Percentiles rank a stretch among this genome's conserved stretches.
Conservation (phyloP, 2,113 vertebrate genomes). For the Crotalus viridis region DNA sequence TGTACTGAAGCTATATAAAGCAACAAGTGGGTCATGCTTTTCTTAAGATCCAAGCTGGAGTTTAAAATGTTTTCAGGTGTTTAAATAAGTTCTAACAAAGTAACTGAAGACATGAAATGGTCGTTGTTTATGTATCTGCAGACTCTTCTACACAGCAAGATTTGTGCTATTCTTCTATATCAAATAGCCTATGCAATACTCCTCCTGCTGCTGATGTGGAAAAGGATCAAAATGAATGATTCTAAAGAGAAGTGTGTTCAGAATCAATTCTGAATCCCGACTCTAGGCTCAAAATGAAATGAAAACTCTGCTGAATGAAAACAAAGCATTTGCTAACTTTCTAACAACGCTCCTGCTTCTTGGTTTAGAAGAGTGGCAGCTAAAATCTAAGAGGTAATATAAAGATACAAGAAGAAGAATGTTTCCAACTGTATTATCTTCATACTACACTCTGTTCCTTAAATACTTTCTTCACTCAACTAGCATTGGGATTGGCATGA, state of each 20-base stretch:
- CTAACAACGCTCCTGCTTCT: background rate
- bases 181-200: background rate
- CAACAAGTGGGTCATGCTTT: accelerated
- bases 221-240: constrained; percentile 23
- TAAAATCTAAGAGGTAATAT: background rate
- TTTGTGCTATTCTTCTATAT: constrained; percentile 38
- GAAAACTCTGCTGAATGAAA: background rate
- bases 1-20: background rate
- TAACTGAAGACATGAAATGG: constrained; percentile 24
- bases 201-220: accelerated
- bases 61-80: background rate
- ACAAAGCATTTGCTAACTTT: background rate
- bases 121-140: constrained; percentile 27
- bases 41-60: background rate
- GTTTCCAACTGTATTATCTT: background rate
- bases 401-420: background rate
- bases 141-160: constrained; percentile 29
- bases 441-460: background rate
- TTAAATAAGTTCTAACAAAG: background rate
- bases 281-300: too few species aligned
- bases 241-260: constrained; percentile 40
- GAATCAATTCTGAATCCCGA: background rate
- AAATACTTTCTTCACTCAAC: background rate
- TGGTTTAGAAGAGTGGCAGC: background rate
- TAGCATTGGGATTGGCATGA: background rate